These are phyloP conservation scores for Caenorhabditis latens DNA, from an alignment of 1,140 invertebrate species.

Conservation along the genomic window DNA sequence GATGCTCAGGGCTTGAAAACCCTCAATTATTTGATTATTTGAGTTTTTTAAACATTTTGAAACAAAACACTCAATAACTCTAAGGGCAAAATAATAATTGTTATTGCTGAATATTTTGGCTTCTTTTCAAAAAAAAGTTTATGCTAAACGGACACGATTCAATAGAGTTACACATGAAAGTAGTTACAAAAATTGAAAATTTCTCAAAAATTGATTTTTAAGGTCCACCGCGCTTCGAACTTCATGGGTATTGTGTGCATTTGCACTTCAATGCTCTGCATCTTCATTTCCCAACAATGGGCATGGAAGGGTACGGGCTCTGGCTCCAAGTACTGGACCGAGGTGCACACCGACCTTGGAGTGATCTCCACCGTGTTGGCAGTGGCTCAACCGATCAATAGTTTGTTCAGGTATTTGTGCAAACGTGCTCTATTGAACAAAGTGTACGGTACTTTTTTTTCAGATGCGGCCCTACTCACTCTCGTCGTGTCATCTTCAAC, in stretches of 20 bases:
- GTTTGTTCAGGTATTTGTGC: constrained; percentile 11
- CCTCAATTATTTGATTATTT: no score
- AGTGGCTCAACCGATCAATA: constrained; percentile 34
- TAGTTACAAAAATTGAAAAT: no score
- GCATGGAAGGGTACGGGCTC: constrained; percentile 37
- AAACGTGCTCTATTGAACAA: not conserved
- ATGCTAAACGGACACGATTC: no score
- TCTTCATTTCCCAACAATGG: constrained; percentile 35
- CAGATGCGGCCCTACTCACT: constrained; percentile 29
- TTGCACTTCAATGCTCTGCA: constrained; percentile 35
- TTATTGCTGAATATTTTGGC: no score
- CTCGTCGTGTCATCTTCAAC: constrained; percentile 14
- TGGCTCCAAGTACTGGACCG: constrained; percentile 37
- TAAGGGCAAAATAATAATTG: no score
- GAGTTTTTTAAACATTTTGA: no score
- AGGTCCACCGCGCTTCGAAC: constrained; percentile 8
- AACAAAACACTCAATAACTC: no score
- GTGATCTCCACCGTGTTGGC: constrained; percentile 17
- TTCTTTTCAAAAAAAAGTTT: no score
- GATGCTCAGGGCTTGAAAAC: no score
- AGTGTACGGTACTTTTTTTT: not conserved
- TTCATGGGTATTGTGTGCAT: constrained; percentile 40
- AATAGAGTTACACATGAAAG: no score
- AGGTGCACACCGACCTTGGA: constrained; percentile 39
- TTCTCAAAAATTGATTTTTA: not conserved